Evolutionary conservation across 1,140 invertebrate genomes (phyloP).

Genomic region (Bombus waltoni): DNA sequence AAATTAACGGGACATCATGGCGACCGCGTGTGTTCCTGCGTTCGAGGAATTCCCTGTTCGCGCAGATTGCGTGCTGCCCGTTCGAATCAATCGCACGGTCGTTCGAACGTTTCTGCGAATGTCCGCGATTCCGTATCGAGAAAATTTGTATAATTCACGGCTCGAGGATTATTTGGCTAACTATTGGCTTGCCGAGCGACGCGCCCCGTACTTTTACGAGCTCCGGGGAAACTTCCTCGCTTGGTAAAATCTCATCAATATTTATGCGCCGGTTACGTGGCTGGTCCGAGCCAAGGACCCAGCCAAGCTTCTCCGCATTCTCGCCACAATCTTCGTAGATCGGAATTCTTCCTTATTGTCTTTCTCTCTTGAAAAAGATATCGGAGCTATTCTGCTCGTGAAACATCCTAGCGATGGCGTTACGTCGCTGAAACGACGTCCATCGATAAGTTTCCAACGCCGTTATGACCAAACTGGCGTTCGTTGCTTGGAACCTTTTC

Average conservation of each 20-base stretch:
- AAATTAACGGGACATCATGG: background rate
- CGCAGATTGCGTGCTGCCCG: background rate
- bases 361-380: background rate
- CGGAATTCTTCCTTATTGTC: slow-evolving; percentile 15
- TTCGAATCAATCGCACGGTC: slow-evolving; percentile 18
- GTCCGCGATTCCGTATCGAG: background rate
- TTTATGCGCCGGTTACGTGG: slow-evolving; percentile 14
- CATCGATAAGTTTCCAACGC: slow-evolving; percentile 16
- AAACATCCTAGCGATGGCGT: slow-evolving; percentile 2
- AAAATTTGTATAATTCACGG: slow-evolving; percentile 39
- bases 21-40: too few species aligned
- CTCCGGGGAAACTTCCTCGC: slow-evolving; percentile 7
- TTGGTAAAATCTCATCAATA: slow-evolving; percentile 24
- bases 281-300: slow-evolving; percentile 5
- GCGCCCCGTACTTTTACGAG: slow-evolving; percentile 17
- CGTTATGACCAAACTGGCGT: background rate
- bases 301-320: background rate
- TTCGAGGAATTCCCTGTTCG: background rate
- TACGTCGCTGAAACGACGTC: background rate
- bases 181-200: background rate
- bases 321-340: background rate
- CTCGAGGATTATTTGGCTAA: slow-evolving; percentile 19
- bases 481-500: background rate
- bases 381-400: background rate
- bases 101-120: background rate